These are phyloP conservation scores for Actinernus sp. DNA, from an alignment of 92 coral and sea anemone genomes.

Conservation along the genomic window DNA sequence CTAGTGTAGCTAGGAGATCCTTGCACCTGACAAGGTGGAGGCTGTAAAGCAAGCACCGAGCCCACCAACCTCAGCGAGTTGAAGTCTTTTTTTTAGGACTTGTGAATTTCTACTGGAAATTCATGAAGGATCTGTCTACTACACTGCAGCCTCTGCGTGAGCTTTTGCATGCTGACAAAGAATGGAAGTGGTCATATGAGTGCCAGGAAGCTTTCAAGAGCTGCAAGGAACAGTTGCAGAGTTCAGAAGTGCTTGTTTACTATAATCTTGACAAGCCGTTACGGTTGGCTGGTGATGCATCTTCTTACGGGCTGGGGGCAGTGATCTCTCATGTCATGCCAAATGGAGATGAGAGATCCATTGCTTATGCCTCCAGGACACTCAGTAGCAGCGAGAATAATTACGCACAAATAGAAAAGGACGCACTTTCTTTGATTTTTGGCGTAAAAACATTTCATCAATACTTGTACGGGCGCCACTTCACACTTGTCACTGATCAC, in stretches of 20 bases:
- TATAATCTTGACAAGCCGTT: slow-evolving; percentile 29
- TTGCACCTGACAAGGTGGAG: no score
- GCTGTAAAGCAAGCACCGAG: no score
- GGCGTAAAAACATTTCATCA: slow-evolving; percentile 43
- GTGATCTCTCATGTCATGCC: slow-evolving; percentile 50
- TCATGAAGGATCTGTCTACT: slow-evolving; percentile 8
- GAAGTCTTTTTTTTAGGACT: no score
- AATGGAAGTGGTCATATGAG: background rate
- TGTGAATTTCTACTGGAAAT: slow-evolving; percentile 30
- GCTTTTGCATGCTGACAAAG: slow-evolving; percentile 28
- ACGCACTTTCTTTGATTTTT: slow-evolving; percentile 18
- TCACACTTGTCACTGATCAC: slow-evolving; percentile 55
- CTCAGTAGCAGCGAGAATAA: slow-evolving; percentile 34
- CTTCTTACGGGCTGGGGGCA: slow-evolving; percentile 40
- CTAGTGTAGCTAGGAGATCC: no score
- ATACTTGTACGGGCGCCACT: slow-evolving; percentile 44
- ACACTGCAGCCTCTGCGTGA: slow-evolving; percentile 22
- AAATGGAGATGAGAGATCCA: slow-evolving; percentile 32
- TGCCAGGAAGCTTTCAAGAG: slow-evolving; percentile 23
- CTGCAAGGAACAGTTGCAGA: no score
- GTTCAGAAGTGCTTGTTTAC: slow-evolving; percentile 32
- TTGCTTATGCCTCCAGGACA: slow-evolving; percentile 47
- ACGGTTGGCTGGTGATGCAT: slow-evolving; percentile 50
- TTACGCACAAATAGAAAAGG: slow-evolving; percentile 31
- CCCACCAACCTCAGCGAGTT: no score